phyloP scores from a whole-genome alignment of 2,888 invertebrate genomes.

The Axea sp. region DNA sequence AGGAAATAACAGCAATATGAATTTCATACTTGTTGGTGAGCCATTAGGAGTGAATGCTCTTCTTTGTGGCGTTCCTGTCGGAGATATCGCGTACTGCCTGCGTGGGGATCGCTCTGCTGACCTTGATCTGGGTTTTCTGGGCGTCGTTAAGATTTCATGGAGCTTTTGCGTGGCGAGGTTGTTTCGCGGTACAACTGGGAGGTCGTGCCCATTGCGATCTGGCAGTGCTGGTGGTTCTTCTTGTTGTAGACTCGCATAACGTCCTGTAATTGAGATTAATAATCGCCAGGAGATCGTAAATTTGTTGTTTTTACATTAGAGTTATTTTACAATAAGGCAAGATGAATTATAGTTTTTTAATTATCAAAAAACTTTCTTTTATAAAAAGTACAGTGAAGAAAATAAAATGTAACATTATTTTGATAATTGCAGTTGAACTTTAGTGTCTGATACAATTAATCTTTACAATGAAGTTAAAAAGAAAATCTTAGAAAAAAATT shows the following conservation, averaged over 20 bases:
- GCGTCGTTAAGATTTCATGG: conserved; percentile 87
- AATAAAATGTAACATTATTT: too few species aligned
- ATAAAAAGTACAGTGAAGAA: too few species aligned
- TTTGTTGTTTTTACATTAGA: too few species aligned
- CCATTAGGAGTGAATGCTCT: conserved; percentile 75
- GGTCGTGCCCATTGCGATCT: conserved; percentile 67
- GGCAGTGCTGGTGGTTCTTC: conserved; percentile 79
- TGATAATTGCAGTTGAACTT: too few species aligned
- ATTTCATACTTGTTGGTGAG: conserved; percentile 72
- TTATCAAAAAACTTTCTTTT: too few species aligned
- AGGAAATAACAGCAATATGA: conserved; percentile 36
- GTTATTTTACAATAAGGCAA: too few species aligned
- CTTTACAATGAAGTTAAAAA: too few species aligned
- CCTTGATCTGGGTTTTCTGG: conserved; percentile 81
- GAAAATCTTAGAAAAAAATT: too few species aligned
- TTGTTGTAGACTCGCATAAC: conserved; percentile 75
- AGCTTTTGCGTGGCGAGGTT: conserved; percentile 88
- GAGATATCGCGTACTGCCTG: conserved; percentile 67
- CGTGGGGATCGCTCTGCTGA: conserved; percentile 76
- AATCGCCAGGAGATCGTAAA: too few species aligned
- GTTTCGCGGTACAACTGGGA: conserved; percentile 75
- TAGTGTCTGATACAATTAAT: too few species aligned
- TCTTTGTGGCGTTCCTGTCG: conserved; percentile 80
- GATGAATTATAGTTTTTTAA: too few species aligned
- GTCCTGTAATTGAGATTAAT: conserved; percentile 68